These are phyloP conservation scores for Agriopis leucophaearia DNA, from an alignment of 2,888 invertebrate genomes.

Conservation along the genomic window DNA sequence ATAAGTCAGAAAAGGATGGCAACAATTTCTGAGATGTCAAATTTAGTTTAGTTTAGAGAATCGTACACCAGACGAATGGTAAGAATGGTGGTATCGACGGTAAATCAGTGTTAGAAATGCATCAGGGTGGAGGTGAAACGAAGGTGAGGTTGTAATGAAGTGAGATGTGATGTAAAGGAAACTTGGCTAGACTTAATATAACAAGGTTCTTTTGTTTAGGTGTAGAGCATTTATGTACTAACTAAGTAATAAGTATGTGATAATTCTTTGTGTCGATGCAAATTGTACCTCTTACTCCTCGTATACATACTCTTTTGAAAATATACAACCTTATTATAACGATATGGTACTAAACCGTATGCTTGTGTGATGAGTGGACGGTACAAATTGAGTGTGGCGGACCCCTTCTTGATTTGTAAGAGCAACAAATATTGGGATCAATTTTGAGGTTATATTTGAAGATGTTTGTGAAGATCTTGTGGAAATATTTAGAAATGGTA, in stretches of 20 bases:
- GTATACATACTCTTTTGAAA: neutral
- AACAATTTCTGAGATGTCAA: no score
- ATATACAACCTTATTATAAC: neutral
- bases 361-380: slow-evolving; percentile 5
- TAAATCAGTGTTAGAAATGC: no score
- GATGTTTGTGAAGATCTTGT: slow-evolving; percentile 38
- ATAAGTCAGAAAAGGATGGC: no score
- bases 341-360: slow-evolving; percentile 18
- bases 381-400: slow-evolving; percentile 31
- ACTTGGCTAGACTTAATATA: neutral
- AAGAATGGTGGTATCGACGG: no score
- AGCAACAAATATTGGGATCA: slow-evolving; percentile 39
- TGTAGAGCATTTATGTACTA: neutral
- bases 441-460: slow-evolving; percentile 43
- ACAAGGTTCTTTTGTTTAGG: neutral
- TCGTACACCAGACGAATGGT: no score
- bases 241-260: neutral
- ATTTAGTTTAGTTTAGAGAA: no score
- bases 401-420: slow-evolving; percentile 15
- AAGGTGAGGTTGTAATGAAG: no score
- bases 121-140: no score
- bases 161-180: neutral
- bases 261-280: neutral
- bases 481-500: slow-evolving; percentile 35
- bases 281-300: neutral